Evolutionary conservation across 1,140 invertebrate species (phyloP).

Genomic region (Lerema accius): DNA sequence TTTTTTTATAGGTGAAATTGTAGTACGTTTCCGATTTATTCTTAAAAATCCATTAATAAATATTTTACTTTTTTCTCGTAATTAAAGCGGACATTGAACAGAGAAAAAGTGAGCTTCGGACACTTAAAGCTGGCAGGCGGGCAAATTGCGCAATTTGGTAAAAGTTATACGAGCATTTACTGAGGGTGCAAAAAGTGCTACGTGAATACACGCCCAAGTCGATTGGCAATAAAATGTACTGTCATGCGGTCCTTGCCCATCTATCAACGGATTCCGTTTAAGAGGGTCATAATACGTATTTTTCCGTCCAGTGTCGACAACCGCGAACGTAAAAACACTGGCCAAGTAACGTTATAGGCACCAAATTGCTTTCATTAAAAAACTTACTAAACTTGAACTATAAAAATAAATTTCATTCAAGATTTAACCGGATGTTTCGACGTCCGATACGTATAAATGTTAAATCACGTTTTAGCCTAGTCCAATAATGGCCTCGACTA

Average conservation of each 20-base stretch:
- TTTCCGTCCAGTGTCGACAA: constrained; percentile 35
- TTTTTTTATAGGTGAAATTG: no score
- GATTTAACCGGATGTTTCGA: constrained; percentile 32
- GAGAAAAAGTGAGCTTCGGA: constrained; percentile 33
- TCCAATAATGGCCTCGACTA: constrained; percentile 34
- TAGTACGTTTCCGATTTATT: not conserved
- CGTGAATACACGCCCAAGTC: constrained; percentile 46
- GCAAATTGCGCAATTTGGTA: constrained; percentile 63
- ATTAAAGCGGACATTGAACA: constrained; percentile 6
- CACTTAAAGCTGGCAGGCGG: constrained; percentile 34
- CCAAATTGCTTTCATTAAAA: constrained; percentile 24
- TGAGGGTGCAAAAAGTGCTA: constrained; percentile 51
- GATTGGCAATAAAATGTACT: constrained; percentile 50
- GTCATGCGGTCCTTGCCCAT: constrained; percentile 50
- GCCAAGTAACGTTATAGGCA: no score
- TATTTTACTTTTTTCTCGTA: not conserved
- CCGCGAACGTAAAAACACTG: no score
- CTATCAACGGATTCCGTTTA: constrained; percentile 45
- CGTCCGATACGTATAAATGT: constrained; percentile 22
- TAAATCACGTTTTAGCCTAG: constrained; percentile 31
- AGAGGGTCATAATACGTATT: constrained; percentile 36
- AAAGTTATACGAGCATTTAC: constrained; percentile 63
- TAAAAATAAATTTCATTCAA: constrained; percentile 35
- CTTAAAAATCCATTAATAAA: not conserved
- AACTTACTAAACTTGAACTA: constrained; percentile 18